Percentiles rank a stretch among this genome's conserved stretches.
Conservation (phyloP, 1,140 invertebrate genomes). For the Aphis craccivora region DNA sequence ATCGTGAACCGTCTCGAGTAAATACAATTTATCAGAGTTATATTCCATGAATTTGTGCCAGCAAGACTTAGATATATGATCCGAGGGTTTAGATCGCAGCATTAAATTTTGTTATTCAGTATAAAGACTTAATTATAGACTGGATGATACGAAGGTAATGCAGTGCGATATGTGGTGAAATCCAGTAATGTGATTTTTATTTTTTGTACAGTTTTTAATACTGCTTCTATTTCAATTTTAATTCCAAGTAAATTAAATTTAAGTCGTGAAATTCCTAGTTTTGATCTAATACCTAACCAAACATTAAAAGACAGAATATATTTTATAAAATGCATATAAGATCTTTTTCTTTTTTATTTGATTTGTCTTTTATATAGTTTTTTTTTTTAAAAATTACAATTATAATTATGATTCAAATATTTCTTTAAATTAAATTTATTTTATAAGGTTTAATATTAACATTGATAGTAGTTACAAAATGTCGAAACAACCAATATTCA, state of each 20-base stretch:
- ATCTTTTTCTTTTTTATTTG: too few relatives aligned
- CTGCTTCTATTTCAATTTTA: background rate
- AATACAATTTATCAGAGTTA: background rate
- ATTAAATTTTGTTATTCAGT: background rate
- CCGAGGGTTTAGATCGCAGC: background rate
- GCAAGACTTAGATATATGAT: background rate
- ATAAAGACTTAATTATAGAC: background rate
- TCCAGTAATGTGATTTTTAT: background rate
- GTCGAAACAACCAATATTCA: background rate
- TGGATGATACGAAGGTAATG: background rate
- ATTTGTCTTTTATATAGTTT: too few relatives aligned
- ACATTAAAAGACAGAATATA: background rate
- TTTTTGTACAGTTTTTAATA: background rate
- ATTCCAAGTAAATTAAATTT: background rate
- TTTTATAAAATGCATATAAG: background rate
- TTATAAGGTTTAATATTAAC: background rate
- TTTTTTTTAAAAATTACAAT: background rate
- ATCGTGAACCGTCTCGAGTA: background rate
- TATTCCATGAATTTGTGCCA: background rate
- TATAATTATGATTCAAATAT: background rate
- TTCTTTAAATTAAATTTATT: background rate
- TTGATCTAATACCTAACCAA: background rate
- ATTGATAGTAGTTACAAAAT: background rate
- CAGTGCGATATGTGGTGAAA: background rate
- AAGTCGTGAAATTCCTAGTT: background rate